Base-by-base conservation (phyloP, 2,888 invertebrate species). In the Drosophila siamana region DNA sequence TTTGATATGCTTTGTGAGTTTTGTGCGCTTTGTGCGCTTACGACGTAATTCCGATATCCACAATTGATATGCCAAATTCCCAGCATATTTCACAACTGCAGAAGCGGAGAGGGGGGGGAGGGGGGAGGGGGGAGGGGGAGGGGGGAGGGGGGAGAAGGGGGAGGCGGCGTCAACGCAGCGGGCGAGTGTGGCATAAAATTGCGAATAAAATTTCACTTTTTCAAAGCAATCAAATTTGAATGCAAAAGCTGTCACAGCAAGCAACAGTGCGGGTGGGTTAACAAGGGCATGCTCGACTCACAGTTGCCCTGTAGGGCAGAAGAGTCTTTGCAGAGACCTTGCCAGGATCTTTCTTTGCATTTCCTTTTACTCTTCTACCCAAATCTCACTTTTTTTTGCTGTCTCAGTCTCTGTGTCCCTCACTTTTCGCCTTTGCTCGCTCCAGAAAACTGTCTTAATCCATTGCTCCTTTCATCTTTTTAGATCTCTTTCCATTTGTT, bases 31-130 rank as follows among this genome's bases (percentile, higher is more conserved):
- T 33, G 22, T 4, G 22, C 40, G 4, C 11, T 41, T 19, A 28
- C 19, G 2, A 38, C 36, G 36, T 41, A 52, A 52, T 41, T 19
- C 6, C 41, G 28, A 41, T 30, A 41, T 30, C 19, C 28, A 30
- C 52, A 54, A 13, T 52, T 54, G 52, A 41, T 41, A 54, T 40
- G 19, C 40, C 26, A 16, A 40, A 28, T 52, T n/a, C 26, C 9
- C 5, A 41, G 28, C 19, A 30, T 28, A 26, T n/a, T 16, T 40
- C n/a, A 9, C 4, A 41, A 13, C 13, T 5, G 13, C 1, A 1
- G 9, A 15, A 16, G 15, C 9, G 2, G n/a, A n/a, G 5, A 13
- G 13, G n/a, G 38, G 36, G 13, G n/a, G 13, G 6, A 7, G 16
- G 13, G n/a, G n/a, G n/a, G n/a, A n/a, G n/a, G n/a, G n/a, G n/a